Conservation (phyloP, 2,113 vertebrate genomes). For the Scolopax mira region DNA sequence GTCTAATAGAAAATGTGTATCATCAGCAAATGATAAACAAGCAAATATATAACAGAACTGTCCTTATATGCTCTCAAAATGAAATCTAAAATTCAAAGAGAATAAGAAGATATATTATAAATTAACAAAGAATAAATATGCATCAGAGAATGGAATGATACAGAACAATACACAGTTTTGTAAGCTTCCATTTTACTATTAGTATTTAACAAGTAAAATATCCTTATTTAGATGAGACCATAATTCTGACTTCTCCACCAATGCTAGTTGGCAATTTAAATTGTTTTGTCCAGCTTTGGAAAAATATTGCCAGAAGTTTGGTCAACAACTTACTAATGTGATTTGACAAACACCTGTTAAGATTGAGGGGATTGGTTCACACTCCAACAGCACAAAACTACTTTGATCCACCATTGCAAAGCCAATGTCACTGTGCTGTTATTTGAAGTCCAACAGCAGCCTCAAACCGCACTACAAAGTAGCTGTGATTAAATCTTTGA, state of each 20-base stretch:
- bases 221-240: background rate
- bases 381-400: background rate
- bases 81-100: conserved; percentile 33
- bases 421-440: background rate
- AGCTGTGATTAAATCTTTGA: background rate
- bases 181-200: background rate
- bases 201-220: background rate
- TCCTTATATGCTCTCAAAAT: background rate
- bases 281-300: background rate
- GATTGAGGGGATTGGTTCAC: background rate
- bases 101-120: background rate
- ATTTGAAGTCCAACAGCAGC: background rate
- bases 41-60: conserved; percentile 4
- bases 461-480: background rate
- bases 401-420: background rate
- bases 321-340: background rate
- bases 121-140: background rate
- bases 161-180: background rate
- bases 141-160: background rate
- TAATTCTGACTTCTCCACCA: background rate
- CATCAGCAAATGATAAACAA: background rate
- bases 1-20: background rate
- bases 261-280: background rate
- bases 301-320: background rate
- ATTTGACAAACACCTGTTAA: background rate